Evolutionary conservation across 2,113 vertebrate genomes (phyloP).

Genomic region (Zootoca vivipara): DNA sequence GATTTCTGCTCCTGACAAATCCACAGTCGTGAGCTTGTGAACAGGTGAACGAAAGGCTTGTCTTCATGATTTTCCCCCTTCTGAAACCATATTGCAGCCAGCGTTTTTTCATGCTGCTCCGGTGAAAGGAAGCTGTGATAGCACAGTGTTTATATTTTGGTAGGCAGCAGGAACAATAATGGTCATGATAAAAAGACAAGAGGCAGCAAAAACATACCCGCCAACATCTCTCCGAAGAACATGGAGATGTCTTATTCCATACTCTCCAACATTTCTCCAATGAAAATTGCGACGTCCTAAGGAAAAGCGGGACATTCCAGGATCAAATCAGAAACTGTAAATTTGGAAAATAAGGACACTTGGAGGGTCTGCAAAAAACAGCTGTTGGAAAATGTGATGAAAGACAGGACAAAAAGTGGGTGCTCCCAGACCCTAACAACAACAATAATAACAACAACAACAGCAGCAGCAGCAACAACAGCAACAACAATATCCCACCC

Average conservation of each 20-base stretch:
- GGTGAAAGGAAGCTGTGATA: not conserved
- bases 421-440: not conserved
- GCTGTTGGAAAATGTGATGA: not conserved
- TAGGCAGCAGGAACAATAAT: not conserved
- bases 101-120: not conserved
- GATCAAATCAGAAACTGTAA: too few relatives aligned
- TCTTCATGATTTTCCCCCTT: constrained; percentile 8
- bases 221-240: too few relatives aligned
- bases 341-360: too few relatives aligned
- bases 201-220: constrained; percentile 17
- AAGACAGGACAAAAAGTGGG: not conserved
- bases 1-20: not conserved
- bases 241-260: too few relatives aligned
- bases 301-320: too few relatives aligned
- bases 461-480: too few relatives aligned
- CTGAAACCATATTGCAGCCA: constrained; percentile 3
- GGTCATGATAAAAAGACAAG: not conserved
- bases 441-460: too few relatives aligned
- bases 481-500: too few relatives aligned
- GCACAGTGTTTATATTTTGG: not conserved
- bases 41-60: constrained; percentile 1
- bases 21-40: not conserved
- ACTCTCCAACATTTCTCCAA: too few relatives aligned
- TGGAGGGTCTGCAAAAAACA: too few relatives aligned
- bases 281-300: too few relatives aligned